Percentiles rank a stretch among this genome's conserved stretches.
Conservation (phyloP, 2,113 vertebrate species). For the Dipodomys ordii region DNA sequence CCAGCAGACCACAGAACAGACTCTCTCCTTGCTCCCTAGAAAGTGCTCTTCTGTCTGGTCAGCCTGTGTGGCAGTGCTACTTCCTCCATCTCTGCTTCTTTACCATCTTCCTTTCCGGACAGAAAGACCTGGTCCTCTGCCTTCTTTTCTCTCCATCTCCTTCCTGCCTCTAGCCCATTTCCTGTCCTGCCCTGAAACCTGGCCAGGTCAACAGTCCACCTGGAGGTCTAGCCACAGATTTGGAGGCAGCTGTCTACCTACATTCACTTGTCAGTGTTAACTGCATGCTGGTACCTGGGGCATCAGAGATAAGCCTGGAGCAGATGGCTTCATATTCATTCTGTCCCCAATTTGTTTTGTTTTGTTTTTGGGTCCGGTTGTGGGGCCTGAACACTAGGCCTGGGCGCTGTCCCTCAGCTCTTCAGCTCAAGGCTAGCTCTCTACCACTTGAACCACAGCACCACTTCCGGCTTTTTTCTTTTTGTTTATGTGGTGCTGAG, state of each 20-base stretch:
- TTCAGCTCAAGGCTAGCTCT: too few relatives aligned
- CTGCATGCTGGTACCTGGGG: not conserved
- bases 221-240: too few relatives aligned
- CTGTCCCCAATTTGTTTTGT: not conserved
- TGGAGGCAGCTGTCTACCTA: not conserved
- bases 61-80: fast-evolving
- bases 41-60: not conserved
- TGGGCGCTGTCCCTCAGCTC: too few relatives aligned
- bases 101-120: not conserved
- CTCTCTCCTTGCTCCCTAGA: not conserved
- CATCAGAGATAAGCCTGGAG: too few relatives aligned
- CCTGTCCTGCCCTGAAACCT: not conserved
- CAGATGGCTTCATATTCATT: fast-evolving
- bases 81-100: not conserved
- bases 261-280: too few relatives aligned
- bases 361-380: too few relatives aligned
- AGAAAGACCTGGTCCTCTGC: not conserved
- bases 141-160: not conserved
- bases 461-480: too few relatives aligned
- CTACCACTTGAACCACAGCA: too few relatives aligned
- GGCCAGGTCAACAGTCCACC: not conserved
- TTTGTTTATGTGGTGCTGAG: too few relatives aligned
- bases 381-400: too few relatives aligned
- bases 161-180: not conserved
- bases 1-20: not conserved